Percentiles rank a stretch among this genome's conserved stretches.
phyloP scores from a whole-genome alignment of 2,888 invertebrate genomes.

The Rhyacophila evoluta region DNA sequence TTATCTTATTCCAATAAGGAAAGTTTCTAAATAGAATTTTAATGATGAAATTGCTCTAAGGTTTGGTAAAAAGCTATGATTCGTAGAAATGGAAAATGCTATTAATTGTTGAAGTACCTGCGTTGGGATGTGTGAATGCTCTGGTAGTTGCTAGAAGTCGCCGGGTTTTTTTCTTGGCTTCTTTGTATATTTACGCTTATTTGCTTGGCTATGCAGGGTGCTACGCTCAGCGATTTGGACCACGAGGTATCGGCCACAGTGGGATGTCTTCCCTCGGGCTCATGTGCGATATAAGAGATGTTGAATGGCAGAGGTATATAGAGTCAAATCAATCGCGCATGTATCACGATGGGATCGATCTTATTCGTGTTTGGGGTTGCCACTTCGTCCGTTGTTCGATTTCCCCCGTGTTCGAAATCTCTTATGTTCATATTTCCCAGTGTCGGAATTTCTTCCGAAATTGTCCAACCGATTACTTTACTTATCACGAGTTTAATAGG shows the following conservation, averaged over 20 bases:
- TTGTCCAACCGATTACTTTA: too few relatives aligned
- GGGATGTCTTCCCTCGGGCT: slow-evolving; percentile 87
- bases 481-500: too few relatives aligned
- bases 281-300: slow-evolving; percentile 86
- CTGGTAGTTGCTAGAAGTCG: neutral
- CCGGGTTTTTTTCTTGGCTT: slow-evolving; percentile 19
- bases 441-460: too few relatives aligned
- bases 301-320: slow-evolving; percentile 78
- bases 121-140: neutral
- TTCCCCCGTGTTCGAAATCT: too few relatives aligned
- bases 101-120: neutral
- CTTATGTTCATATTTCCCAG: too few relatives aligned
- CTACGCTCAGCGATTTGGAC: slow-evolving; percentile 96
- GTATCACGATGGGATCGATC: slow-evolving; percentile 1
- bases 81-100: too few relatives aligned
- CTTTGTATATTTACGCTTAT: slow-evolving; percentile 45
- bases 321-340: neutral
- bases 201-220: slow-evolving; percentile 75
- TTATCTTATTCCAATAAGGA: too few relatives aligned
- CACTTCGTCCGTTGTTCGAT: neutral
- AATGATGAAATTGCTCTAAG: too few relatives aligned
- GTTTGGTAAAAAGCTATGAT: too few relatives aligned
- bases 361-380: neutral
- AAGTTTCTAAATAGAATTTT: too few relatives aligned
- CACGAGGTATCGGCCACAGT: slow-evolving; percentile 93